Conservation (phyloP, 1,140 invertebrate genomes). For the Pachyrhynchus sulphureomaculatus region DNA sequence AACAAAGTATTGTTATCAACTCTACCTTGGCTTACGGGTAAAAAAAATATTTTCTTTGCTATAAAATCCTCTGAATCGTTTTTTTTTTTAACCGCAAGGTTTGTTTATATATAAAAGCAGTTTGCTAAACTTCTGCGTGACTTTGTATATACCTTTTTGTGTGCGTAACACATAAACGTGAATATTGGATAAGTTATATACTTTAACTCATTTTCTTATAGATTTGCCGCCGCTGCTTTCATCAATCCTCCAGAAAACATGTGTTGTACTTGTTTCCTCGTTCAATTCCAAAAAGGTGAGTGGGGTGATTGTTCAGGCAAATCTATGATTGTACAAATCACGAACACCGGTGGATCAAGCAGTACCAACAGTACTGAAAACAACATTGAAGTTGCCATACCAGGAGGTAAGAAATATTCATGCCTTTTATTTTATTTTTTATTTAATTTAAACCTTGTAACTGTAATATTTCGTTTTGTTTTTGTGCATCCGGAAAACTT, state of each 20-base stretch:
- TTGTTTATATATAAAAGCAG: too few relatives aligned
- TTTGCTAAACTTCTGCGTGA: too few relatives aligned
- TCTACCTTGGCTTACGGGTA: constrained; percentile 27
- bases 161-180: too few relatives aligned
- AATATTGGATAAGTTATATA: too few relatives aligned
- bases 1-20: constrained; percentile 18
- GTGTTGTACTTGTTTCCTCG: constrained; percentile 25
- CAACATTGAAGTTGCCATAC: constrained; percentile 26
- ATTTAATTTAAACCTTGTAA: background rate
- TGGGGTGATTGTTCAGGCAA: constrained; percentile 22
- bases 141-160: too few relatives aligned
- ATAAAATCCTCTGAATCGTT: too few relatives aligned
- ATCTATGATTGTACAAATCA: constrained; percentile 22
- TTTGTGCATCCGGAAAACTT: background rate
- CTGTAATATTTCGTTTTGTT: background rate
- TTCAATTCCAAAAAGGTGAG: constrained; percentile 5
- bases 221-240: constrained; percentile 16
- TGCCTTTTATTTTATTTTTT: background rate
- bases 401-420: constrained; percentile 7
- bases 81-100: too few relatives aligned
- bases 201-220: too few relatives aligned
- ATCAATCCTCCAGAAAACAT: constrained; percentile 24
- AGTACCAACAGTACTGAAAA: constrained; percentile 12
- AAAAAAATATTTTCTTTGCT: background rate
- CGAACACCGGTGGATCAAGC: constrained; percentile 25